Evolutionary conservation across 2,797 vertebrate species (phyloP).

Genomic region (Acrossocheilus fasciatus): DNA sequence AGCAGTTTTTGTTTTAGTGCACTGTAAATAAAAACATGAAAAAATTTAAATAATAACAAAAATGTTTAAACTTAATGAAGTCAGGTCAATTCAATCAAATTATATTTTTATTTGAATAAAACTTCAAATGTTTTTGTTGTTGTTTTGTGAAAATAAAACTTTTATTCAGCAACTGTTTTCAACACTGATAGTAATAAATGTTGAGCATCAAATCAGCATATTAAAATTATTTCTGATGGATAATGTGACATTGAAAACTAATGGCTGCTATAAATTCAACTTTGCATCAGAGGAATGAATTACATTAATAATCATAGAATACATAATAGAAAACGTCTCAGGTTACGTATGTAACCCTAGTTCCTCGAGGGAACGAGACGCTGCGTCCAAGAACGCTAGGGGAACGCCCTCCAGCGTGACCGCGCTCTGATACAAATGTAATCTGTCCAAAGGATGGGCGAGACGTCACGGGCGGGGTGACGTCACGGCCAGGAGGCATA

Average conservation of each 20-base stretch:
- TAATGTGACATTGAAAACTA: neutral
- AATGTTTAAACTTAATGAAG: neutral
- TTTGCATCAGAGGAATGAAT: neutral
- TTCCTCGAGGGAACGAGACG: no score
- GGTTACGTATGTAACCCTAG: no score
- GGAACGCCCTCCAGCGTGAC: no score
- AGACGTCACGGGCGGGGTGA: no score
- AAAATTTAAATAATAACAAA: neutral
- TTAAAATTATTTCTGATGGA: neutral
- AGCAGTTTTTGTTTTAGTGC: no score
- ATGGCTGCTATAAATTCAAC: neutral
- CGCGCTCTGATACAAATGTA: no score
- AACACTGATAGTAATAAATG: no score
- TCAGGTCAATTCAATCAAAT: neutral
- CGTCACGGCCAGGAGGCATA: no score
- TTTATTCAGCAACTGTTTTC: no score
- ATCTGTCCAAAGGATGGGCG: no score
- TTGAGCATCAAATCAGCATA: neutral
- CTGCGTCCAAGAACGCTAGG: no score
- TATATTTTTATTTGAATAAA: neutral
- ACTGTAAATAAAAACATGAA: neutral
- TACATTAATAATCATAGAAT: neutral
- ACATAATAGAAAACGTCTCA: neutral
- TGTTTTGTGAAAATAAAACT: no score
- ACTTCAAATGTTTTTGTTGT: neutral